phyloP scores from a whole-genome alignment of 2,797 vertebrate genomes.

The Hypotaenidia okinawae region DNA sequence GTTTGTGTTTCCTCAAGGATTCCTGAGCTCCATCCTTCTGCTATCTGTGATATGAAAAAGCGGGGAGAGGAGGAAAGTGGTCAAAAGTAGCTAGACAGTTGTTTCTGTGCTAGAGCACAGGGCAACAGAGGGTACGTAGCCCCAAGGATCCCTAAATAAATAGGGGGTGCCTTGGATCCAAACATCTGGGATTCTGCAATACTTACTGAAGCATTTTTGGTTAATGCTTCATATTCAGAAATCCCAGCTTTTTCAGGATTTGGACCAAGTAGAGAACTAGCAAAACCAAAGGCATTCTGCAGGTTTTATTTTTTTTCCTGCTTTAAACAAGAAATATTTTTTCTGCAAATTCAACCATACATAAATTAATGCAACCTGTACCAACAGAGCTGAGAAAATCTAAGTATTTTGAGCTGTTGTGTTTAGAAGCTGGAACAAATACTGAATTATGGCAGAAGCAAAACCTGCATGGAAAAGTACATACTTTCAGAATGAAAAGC shows the following conservation, averaged over 20 bases:
- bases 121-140: neutral
- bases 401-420: neutral
- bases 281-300: neutral
- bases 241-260: neutral
- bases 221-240: neutral
- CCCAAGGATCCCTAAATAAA: neutral
- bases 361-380: neutral
- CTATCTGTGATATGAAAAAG: neutral
- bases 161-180: neutral
- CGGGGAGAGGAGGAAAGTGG: neutral
- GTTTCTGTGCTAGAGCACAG: neutral
- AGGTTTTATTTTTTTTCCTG: neutral
- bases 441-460: neutral
- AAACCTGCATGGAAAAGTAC: neutral
- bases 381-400: neutral
- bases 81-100: neutral
- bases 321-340: neutral
- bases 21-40: neutral
- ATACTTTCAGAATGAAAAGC: neutral
- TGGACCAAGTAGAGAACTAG: neutral
- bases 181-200: neutral
- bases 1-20: neutral
- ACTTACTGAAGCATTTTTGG: neutral
- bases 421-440: slow-evolving; percentile 17
- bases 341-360: neutral